Conservation (phyloP, 1,140 invertebrate genomes). For the Temnothorax longispinosus region DNA sequence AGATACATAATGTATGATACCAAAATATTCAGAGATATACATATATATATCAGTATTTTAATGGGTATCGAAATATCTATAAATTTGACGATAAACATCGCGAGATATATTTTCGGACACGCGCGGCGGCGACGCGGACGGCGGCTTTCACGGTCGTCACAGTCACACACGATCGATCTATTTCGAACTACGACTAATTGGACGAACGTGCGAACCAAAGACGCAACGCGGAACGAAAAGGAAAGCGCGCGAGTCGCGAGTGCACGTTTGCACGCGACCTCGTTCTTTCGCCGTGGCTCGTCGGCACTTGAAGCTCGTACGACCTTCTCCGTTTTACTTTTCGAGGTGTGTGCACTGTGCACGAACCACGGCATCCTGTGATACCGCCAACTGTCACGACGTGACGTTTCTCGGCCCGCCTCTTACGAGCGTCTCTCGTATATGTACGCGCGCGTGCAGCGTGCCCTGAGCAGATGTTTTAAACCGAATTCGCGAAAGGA, state of each 20-base stretch:
- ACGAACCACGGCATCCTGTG: slow-evolving; percentile 33
- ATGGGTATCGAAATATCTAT: slow-evolving; percentile 6
- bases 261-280: slow-evolving; percentile 34
- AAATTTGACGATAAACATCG: background rate
- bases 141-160: background rate
- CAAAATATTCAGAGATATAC: background rate
- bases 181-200: slow-evolving; percentile 28
- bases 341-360: slow-evolving; percentile 54
- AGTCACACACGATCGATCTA: slow-evolving; percentile 16
- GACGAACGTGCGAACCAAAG: background rate
- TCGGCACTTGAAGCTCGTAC: slow-evolving; percentile 63
- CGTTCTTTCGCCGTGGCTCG: slow-evolving; percentile 43
- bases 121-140: background rate
- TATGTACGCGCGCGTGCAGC: slow-evolving; percentile 8
- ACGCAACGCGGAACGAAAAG: slow-evolving; percentile 56
- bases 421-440: slow-evolving; percentile 44
- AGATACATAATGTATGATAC: background rate
- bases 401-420: slow-evolving; percentile 51
- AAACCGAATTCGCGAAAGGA: slow-evolving; percentile 7
- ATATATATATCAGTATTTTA: background rate
- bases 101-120: background rate
- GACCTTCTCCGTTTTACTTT: slow-evolving; percentile 61
- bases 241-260: slow-evolving; percentile 55
- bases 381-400: slow-evolving; percentile 45
- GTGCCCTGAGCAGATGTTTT: slow-evolving; percentile 39